A percentile compares a stretch with the other conserved stretches of the same genome.
phyloP scores from a whole-genome alignment of 2,888 invertebrate species.

The Napeogenes sylphis region DNA sequence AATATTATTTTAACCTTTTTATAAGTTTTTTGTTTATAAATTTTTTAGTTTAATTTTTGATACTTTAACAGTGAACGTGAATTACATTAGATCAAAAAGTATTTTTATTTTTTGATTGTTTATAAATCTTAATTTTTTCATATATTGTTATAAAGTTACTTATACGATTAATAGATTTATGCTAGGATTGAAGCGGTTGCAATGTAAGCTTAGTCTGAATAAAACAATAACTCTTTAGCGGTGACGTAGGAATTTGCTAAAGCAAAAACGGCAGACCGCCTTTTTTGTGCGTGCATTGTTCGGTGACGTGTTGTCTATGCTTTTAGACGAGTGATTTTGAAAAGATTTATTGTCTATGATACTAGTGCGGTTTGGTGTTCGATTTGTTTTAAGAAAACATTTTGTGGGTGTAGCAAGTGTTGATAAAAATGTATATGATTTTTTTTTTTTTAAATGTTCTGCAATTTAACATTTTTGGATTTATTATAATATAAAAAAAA shows the following conservation, averaged over 20 bases:
- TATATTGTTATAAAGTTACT: not conserved
- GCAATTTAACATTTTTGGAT: no score
- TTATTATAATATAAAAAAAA: no score
- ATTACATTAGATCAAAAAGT: no score
- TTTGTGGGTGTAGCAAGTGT: no score
- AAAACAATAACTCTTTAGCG: conserved; percentile 17
- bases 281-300: conserved; percentile 30
- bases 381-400: no score
- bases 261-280: conserved; percentile 25
- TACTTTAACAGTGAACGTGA: not conserved
- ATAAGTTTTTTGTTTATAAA: no score
- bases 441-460: no score
- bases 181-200: conserved; percentile 1
- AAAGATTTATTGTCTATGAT: conserved; percentile 31
- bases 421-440: no score
- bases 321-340: conserved; percentile 27
- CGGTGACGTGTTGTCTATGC: conserved; percentile 28
- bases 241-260: conserved; percentile 25
- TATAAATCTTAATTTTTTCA: not conserved
- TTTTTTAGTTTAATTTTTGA: no score
- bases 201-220: conserved; percentile 6
- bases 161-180: conserved; percentile 2
- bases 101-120: not conserved
- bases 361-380: conserved; percentile 9
- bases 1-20: no score